phyloP scores from a whole-genome alignment of 2,797 vertebrate species.

The Echiichthys vipera region DNA sequence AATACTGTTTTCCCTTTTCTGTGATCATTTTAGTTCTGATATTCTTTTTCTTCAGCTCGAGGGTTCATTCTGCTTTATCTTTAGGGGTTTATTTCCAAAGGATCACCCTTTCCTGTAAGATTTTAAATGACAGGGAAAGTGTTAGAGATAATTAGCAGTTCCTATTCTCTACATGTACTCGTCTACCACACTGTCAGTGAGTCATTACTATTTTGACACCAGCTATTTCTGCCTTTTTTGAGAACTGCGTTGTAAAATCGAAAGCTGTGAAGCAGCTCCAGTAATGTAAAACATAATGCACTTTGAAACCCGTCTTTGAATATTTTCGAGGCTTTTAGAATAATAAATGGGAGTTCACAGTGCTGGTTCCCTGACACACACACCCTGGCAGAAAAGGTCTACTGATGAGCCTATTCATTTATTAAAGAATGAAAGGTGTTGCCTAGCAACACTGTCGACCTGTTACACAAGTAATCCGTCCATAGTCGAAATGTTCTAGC shows the following conservation, averaged over 20 bases:
- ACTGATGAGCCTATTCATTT: constrained; percentile 73
- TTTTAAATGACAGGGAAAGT: constrained; percentile 26
- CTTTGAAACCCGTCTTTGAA: constrained; percentile 30
- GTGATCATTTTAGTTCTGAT: neutral
- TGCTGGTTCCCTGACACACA: constrained; percentile 32
- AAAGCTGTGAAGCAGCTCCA: constrained; percentile 31
- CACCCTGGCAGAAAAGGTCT: constrained; percentile 56
- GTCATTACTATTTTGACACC: constrained; percentile 60
- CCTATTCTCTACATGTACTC: constrained; percentile 41
- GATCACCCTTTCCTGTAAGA: constrained; percentile 10
- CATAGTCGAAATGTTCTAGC: constrained; percentile 41
- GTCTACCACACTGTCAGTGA: constrained; percentile 42
- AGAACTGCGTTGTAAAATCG: constrained; percentile 49
- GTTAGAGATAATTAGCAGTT: constrained; percentile 63
- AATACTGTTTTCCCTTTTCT: neutral
- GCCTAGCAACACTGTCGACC: constrained; percentile 72
- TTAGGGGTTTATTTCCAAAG: constrained; percentile 25
- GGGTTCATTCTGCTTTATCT: neutral
- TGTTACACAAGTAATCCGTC: constrained; percentile 56
- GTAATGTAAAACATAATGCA: constrained; percentile 40
- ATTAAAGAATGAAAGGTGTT: constrained; percentile 74
- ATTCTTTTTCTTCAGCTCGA: constrained; percentile 7
- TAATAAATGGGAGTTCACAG: constrained; percentile 42
- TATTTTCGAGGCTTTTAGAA: constrained; percentile 32
- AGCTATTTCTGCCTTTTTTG: constrained; percentile 56